Conservation (phyloP, 2,797 vertebrate species). For the Dromococcyx pavoninus region DNA sequence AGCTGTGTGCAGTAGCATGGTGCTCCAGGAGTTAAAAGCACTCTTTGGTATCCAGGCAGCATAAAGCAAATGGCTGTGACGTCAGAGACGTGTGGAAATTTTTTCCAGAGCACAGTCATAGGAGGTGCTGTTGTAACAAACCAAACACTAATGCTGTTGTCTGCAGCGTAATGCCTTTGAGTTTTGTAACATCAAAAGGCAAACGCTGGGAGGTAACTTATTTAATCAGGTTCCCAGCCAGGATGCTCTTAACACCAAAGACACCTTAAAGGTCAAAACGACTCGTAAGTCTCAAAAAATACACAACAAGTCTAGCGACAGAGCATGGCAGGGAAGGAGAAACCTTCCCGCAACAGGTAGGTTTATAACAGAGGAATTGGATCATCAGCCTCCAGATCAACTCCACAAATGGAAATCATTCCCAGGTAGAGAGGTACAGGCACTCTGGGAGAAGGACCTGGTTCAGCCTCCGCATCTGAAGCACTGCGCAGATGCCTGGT, state of each 20-base stretch:
- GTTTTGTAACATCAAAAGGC: slow-evolving; percentile 57
- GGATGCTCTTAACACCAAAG: slow-evolving; percentile 25
- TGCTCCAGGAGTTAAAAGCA: slow-evolving; percentile 75
- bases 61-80: slow-evolving; percentile 79
- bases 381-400: not conserved
- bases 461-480: slow-evolving; percentile 3
- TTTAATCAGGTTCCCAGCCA: slow-evolving; percentile 47
- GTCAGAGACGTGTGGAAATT: slow-evolving; percentile 80
- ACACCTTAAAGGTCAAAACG: slow-evolving; percentile 41
- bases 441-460: not conserved
- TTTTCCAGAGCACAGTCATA: slow-evolving; percentile 78
- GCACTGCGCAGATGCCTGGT: slow-evolving; percentile 40
- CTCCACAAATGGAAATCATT: not conserved
- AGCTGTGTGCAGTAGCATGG: not conserved
- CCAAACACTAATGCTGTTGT: slow-evolving; percentile 57
- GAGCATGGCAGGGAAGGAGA: not conserved
- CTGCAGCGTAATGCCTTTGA: slow-evolving; percentile 28
- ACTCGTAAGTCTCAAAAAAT: not conserved
- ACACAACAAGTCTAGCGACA: not conserved
- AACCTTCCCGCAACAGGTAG: slow-evolving; percentile 29
- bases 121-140: slow-evolving; percentile 72
- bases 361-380: not conserved
- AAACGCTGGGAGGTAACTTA: slow-evolving; percentile 29
- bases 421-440: not conserved
- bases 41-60: slow-evolving; percentile 80